phyloP scores from a whole-genome alignment of 2,113 vertebrate species.

The Lichenostomus cassidix region DNA sequence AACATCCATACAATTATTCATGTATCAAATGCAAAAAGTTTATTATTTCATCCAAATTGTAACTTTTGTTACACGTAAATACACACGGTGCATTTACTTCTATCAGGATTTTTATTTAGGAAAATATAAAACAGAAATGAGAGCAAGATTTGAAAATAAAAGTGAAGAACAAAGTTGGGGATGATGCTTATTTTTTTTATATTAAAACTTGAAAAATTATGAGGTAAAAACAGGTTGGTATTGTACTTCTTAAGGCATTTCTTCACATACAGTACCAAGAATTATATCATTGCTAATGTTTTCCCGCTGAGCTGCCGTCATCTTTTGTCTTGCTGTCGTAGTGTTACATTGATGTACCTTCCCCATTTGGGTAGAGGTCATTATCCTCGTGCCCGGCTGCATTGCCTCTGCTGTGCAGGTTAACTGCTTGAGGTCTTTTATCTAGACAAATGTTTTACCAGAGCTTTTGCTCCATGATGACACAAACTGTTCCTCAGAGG shows the following conservation, averaged over 20 bases:
- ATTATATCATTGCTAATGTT: slow-evolving; percentile 76
- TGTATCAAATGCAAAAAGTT: slow-evolving; percentile 3
- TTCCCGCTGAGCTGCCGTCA: slow-evolving; percentile 65
- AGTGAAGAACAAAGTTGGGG: slow-evolving; percentile 26
- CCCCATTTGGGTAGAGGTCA: slow-evolving; percentile 78
- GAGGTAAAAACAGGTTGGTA: slow-evolving; percentile 42
- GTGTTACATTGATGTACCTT: slow-evolving; percentile 75
- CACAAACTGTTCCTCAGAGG: slow-evolving; percentile 67
- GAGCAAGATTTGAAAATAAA: slow-evolving; percentile 46
- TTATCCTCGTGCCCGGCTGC: slow-evolving; percentile 72
- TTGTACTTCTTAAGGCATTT: slow-evolving; percentile 67
- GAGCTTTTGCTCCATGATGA: slow-evolving; percentile 61
- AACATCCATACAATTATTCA: not conserved
- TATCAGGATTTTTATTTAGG: slow-evolving; percentile 34
- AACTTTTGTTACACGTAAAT: not conserved
- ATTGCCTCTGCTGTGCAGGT: slow-evolving; percentile 76
- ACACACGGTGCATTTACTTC: not conserved
- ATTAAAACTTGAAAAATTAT: slow-evolving; percentile 29
- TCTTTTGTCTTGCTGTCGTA: slow-evolving; percentile 74
- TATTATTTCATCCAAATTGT: slow-evolving; percentile 9
- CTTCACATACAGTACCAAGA: slow-evolving; percentile 55
- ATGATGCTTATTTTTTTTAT: not conserved
- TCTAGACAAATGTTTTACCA: slow-evolving; percentile 77
- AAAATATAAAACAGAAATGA: slow-evolving; percentile 10
- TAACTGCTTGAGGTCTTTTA: slow-evolving; percentile 80